phyloP scores from a whole-genome alignment of 2,113 vertebrate species.

The Callaeas wilsoni region DNA sequence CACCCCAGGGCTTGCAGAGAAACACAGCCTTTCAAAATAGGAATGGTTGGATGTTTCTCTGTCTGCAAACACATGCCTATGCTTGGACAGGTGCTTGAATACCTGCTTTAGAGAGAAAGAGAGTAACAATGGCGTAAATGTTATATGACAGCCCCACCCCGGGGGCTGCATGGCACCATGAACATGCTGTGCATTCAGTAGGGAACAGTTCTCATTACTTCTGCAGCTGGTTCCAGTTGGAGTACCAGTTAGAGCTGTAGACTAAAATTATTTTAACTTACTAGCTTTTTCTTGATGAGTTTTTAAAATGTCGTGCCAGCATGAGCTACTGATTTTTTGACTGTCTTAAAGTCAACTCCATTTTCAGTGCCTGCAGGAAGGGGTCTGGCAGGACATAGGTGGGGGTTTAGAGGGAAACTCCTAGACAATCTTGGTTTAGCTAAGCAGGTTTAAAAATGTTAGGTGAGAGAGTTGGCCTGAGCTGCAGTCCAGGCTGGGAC shows the following conservation, averaged over 20 bases:
- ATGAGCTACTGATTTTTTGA: background rate
- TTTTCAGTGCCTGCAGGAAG: background rate
- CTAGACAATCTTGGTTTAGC: background rate
- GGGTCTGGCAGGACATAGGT: background rate
- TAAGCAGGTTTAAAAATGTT: background rate
- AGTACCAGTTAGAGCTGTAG: background rate
- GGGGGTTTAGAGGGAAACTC: background rate
- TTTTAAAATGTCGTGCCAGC: fast-evolving
- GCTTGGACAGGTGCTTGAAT: background rate
- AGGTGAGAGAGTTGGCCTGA: background rate
- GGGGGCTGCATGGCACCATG: background rate
- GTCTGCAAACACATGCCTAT: fast-evolving
- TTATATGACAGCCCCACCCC: no score
- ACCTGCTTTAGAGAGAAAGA: background rate
- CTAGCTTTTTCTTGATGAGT: background rate
- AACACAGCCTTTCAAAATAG: background rate
- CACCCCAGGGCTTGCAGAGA: background rate
- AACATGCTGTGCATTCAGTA: background rate
- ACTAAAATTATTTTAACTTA: background rate
- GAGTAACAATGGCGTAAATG: background rate
- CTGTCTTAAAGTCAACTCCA: background rate
- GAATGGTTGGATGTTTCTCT: background rate
- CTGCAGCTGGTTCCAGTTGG: background rate
- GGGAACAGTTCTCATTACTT: background rate
- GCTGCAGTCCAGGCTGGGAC: background rate